Percentiles rank a stretch among this genome's conserved stretches.
Conservation (phyloP, 1,140 invertebrate species). For the Cecropterus lyciades region DNA sequence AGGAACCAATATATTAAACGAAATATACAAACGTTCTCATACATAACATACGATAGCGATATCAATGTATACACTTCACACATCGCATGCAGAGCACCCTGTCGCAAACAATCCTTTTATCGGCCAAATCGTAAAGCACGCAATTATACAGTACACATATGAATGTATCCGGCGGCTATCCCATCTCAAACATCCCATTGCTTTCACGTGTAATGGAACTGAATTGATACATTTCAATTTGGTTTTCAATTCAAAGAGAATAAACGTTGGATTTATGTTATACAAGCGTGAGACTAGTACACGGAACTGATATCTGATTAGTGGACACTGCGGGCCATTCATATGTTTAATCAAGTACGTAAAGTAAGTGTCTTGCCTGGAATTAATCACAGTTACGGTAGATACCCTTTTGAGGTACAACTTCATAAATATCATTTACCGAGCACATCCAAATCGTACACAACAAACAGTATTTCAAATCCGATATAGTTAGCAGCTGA, state of each 20-base stretch:
- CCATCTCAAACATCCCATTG: slow-evolving; percentile 24
- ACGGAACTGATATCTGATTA: background rate
- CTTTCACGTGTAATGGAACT: slow-evolving; percentile 23
- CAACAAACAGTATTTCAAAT: too few relatives aligned
- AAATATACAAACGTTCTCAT: too few relatives aligned
- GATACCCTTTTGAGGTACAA: too few relatives aligned
- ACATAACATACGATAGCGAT: too few relatives aligned
- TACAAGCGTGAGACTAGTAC: background rate
- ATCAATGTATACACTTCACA: too few relatives aligned
- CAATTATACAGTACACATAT: background rate
- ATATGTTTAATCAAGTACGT: background rate
- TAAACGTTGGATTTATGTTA: slow-evolving; percentile 1
- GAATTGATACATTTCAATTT: slow-evolving; percentile 11
- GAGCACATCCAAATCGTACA: too few relatives aligned
- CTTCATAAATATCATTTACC: too few relatives aligned
- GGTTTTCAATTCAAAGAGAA: background rate
- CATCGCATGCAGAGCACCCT: background rate
- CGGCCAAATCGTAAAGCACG: background rate
- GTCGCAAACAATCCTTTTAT: slow-evolving; percentile 2
- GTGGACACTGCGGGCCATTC: background rate
- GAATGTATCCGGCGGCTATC: slow-evolving; percentile 11
- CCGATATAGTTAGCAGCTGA: too few relatives aligned
- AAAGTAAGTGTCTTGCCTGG: background rate
- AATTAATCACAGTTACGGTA: too few relatives aligned
- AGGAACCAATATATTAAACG: too few relatives aligned